Evolutionary conservation across 37 sponge, comb jelly and placozoan genomes (phyloP).

Genomic region (Petrosia ficiformis): DNA sequence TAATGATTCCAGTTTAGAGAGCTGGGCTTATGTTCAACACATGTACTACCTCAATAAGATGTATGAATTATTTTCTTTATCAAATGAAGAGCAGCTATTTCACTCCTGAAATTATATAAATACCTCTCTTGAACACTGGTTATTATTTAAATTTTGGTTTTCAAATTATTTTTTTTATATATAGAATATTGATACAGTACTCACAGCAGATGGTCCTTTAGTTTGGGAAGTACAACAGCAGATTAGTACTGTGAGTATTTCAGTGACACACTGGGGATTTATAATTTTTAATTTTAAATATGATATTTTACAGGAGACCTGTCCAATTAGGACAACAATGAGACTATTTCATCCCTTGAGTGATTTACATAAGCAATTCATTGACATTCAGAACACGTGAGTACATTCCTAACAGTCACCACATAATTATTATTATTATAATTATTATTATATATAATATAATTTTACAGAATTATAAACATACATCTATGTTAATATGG

Average conservation of each 20-base stretch:
- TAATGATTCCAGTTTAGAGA: too few relatives aligned
- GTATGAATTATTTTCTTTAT: too few relatives aligned
- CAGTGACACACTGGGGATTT: constrained; percentile 5
- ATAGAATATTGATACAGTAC: constrained; percentile 4
- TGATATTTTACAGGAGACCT: constrained; percentile 1
- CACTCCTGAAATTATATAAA: too few relatives aligned
- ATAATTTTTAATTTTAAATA: too few relatives aligned
- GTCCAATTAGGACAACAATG: constrained; percentile 10
- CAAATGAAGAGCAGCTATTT: too few relatives aligned
- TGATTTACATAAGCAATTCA: constrained; percentile 1
- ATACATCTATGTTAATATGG: too few relatives aligned
- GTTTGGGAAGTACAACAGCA: constrained; percentile 47
- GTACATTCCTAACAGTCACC: background rate
- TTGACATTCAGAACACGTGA: constrained; percentile 27
- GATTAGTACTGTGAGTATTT: constrained; percentile 21
- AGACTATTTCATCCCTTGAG: constrained; percentile 9
- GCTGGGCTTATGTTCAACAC: too few relatives aligned
- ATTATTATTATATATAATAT: too few relatives aligned
- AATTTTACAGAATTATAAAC: too few relatives aligned
- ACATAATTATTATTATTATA: background rate
- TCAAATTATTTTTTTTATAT: background rate
- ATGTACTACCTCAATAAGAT: too few relatives aligned
- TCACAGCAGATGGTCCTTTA: constrained; percentile 33
- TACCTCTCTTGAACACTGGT: background rate
- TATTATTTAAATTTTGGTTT: background rate